Percentiles rank a stretch among this genome's conserved stretches.
phyloP scores from a whole-genome alignment of 2,888 invertebrate species.

The Nephrotoma flavescens region DNA sequence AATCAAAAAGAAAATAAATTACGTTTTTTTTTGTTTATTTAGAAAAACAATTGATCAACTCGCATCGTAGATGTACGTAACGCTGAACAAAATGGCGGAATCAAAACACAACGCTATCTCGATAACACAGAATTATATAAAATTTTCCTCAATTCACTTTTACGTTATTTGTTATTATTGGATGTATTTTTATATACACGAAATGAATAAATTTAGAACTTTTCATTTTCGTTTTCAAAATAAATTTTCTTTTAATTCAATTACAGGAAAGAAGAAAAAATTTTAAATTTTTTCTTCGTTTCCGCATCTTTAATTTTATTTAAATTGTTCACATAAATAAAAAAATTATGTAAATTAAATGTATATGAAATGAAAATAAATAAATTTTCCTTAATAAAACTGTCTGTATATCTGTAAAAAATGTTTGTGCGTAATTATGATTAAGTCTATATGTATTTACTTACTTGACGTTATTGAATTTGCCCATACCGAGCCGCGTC shows the following conservation, averaged over 20 bases:
- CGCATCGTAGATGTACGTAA: neutral
- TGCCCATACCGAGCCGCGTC: conserved; percentile 15
- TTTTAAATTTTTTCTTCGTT: neutral
- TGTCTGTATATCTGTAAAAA: neutral
- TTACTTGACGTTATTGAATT: conserved; percentile 14
- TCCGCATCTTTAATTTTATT: neutral
- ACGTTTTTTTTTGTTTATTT: neutral
- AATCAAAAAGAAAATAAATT: neutral
- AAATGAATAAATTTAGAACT: neutral
- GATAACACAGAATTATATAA: neutral
- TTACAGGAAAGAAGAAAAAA: neutral
- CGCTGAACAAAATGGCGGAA: neutral
- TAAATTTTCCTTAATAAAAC: neutral
- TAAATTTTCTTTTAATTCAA: neutral
- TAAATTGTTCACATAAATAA: neutral
- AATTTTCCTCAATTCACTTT: neutral
- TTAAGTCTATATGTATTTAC: conserved; percentile 6
- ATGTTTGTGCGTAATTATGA: conserved; percentile 6
- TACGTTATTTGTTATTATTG: neutral
- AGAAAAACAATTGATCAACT: neutral
- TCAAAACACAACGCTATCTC: neutral
- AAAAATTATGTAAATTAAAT: neutral
- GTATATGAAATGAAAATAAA: neutral
- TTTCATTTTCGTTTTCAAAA: neutral
- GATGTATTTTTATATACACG: neutral